phyloP scores from a whole-genome alignment of 2,113 vertebrate species.

The Lucifuga dentata region DNA sequence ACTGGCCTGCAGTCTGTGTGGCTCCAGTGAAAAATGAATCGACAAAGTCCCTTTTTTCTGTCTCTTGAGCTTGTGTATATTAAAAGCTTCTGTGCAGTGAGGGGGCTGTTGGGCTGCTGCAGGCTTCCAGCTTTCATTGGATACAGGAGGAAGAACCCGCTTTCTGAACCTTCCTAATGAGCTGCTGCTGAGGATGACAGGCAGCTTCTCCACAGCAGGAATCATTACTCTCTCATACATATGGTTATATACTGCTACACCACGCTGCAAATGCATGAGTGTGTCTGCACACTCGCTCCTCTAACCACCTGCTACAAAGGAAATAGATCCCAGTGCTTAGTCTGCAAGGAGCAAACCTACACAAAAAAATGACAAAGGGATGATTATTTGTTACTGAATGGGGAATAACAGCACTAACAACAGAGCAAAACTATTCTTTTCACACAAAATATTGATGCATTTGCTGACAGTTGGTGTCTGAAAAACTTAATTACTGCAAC shows the following conservation, averaged over 20 bases:
- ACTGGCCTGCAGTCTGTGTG: constrained; percentile 19
- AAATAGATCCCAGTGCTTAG: constrained; percentile 30
- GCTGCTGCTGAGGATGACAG: constrained; percentile 47
- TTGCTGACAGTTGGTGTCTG: not conserved
- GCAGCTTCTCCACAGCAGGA: constrained; percentile 30
- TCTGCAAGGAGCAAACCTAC: constrained; percentile 36
- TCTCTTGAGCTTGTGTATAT: constrained; percentile 31
- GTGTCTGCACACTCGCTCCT: constrained; percentile 1
- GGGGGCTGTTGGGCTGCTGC: not conserved
- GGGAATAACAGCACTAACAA: constrained; percentile 28
- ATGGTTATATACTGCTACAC: not conserved
- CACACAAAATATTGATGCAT: not conserved
- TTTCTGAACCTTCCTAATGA: constrained; percentile 47
- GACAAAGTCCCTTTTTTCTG: not conserved
- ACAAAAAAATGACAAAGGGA: constrained; percentile 23
- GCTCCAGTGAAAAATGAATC: constrained; percentile 12
- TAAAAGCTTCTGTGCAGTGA: constrained; percentile 18
- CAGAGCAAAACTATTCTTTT: constrained; percentile 13
- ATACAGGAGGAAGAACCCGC: constrained; percentile 31
- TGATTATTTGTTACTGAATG: constrained; percentile 10
- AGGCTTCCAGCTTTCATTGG: constrained; percentile 14
- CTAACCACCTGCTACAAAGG: constrained; percentile 12
- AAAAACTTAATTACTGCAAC: constrained; percentile 26
- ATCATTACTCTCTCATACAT: constrained; percentile 44
- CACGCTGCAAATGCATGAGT: constrained; percentile 21